Base-by-base conservation (phyloP, 2,888 invertebrate species). In the Drosophila kambysellisi region DNA sequence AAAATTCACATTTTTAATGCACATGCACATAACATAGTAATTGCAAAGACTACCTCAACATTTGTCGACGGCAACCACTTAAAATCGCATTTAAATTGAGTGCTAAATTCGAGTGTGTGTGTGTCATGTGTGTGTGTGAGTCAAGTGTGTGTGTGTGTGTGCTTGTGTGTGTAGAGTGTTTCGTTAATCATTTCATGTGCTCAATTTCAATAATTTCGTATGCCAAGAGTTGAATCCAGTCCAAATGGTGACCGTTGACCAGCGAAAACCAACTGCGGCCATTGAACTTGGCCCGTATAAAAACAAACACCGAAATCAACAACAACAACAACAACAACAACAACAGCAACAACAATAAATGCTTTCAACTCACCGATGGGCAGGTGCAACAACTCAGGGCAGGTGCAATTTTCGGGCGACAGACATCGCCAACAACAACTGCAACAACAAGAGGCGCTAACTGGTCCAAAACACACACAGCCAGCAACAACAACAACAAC, bases 351-450 rank as follows among this genome's bases (percentile, higher is more conserved):
- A 62, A 48, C 52, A 75, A 53, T 11, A 46, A 65, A 68, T 58
- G 74, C 82, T 78, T 70, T 81, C 58, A 81, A 61, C 71, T 67
- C 61, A 48, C 59, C 82, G 75, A 6, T 56, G 73, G 78, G 73
- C 90, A 86, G 85, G 90, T 86, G 85, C 88, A 89, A 89, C 15
- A 79, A 56, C 51, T 41, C 62, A 41, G 60, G 58, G 66, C 85
- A 86, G 85, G 86, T 86, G 90, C 88, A 86, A 82, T 84, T 80
- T 85, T 70, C 37, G 66, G 75, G 74, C 70, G 63, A 73, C 68
- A 70, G 65, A 29, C 70, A 67, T 33, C 53, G 32, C 37, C 30
- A 30, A 25, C 33, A 46, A 59, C 17, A 60, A 52, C 35, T 37
- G 33, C 25, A 57, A 32, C 25, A 66, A 74, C 37, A 57, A 67